Percentiles rank a stretch among this genome's conserved stretches.
phyloP scores from a whole-genome alignment of 2,888 invertebrate genomes.

The Zygogramma bicolorata region DNA sequence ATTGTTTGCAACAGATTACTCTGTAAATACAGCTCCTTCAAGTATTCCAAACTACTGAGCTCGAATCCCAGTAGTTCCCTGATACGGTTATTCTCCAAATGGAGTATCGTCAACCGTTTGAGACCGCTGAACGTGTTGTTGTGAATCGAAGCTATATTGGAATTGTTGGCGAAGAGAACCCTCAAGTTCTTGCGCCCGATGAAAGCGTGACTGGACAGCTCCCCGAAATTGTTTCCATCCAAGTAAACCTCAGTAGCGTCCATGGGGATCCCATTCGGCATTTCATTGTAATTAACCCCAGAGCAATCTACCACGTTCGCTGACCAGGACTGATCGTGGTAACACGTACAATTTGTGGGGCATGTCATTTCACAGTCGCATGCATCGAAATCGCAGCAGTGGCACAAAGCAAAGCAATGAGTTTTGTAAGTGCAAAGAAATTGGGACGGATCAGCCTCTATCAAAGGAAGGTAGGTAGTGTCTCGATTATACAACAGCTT shows the following conservation, averaged over 20 bases:
- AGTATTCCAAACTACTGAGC: constrained; percentile 82
- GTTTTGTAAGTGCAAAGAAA: constrained; percentile 93
- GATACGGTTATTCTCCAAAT: constrained; percentile 89
- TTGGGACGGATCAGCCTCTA: constrained; percentile 89
- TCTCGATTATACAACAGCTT: constrained; percentile 87
- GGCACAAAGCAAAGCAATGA: constrained; percentile 94
- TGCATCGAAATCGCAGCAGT: constrained; percentile 96
- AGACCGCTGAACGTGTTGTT: constrained; percentile 93
- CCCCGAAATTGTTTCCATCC: constrained; percentile 91
- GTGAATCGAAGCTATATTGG: constrained; percentile 85
- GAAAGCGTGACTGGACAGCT: constrained; percentile 89
- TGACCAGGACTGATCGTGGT: constrained; percentile 94
- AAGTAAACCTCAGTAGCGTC: constrained; percentile 95
- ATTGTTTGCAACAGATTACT: constrained; percentile 86
- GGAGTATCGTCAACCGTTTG: constrained; percentile 81
- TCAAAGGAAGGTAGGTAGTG: constrained; percentile 85
- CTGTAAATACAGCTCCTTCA: constrained; percentile 89
- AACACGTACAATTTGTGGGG: constrained; percentile 93
- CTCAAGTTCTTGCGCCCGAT: constrained; percentile 91
- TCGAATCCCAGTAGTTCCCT: constrained; percentile 85
- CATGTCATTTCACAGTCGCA: constrained; percentile 99
- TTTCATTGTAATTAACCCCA: constrained; percentile 81
- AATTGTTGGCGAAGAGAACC: constrained; percentile 89
- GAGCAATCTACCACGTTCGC: constrained; percentile 95
- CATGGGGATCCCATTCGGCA: constrained; percentile 93